These are phyloP conservation scores for Myanophis thanlyinensis DNA, from an alignment of 2,113 vertebrate species.

Conservation along the genomic window DNA sequence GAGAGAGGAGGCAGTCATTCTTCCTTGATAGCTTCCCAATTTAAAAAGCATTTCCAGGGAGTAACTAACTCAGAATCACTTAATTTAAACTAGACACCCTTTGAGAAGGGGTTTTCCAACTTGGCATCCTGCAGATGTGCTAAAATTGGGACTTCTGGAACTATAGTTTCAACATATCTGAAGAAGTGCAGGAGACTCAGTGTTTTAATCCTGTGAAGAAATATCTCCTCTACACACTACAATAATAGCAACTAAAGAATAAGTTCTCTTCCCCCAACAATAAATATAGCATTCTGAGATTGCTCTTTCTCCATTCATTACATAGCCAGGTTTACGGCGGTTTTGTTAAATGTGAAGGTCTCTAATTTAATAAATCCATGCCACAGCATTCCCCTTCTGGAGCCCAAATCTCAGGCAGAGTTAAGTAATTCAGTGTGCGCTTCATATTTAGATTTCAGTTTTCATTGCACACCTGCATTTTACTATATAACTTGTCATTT, in stretches of 20 bases:
- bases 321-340: background rate
- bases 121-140: background rate
- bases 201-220: background rate
- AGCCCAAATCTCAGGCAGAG: background rate
- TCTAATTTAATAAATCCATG: background rate
- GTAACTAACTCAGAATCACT: background rate
- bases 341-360: background rate
- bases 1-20: too few species aligned
- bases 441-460: background rate
- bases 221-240: background rate
- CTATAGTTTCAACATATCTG: background rate
- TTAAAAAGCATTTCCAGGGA: background rate
- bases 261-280: background rate
- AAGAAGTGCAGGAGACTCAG: background rate
- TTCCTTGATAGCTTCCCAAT: background rate
- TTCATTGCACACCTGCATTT: background rate
- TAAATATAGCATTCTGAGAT: background rate
- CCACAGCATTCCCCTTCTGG: background rate
- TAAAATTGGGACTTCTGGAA: background rate
- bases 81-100: background rate
- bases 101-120: background rate
- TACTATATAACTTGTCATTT: background rate
- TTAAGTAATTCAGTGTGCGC: background rate
- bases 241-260: background rate
- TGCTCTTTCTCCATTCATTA: background rate